Percentiles rank a stretch among this genome's conserved stretches.
phyloP scores from a whole-genome alignment of 2,113 vertebrate species.

The Prolemur simus region DNA sequence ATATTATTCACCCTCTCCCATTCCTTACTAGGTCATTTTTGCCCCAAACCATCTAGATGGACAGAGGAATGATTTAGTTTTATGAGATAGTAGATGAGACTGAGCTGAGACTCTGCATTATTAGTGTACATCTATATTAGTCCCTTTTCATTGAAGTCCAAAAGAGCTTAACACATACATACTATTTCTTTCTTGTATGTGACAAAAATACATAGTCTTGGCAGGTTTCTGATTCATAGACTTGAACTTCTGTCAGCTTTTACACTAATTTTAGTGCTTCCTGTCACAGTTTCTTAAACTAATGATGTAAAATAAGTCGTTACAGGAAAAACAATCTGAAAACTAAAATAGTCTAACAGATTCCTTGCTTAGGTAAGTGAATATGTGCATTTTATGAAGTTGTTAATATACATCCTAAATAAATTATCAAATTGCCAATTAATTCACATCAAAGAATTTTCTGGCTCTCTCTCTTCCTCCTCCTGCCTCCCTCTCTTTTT shows the following conservation, averaged over 20 bases:
- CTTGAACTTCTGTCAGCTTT: slow-evolving; percentile 26
- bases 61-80: background rate
- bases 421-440: background rate
- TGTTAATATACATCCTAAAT: background rate
- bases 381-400: background rate
- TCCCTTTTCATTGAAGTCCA: slow-evolving; percentile 10
- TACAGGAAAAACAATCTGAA: background rate
- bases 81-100: background rate
- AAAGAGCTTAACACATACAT: background rate
- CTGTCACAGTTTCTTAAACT: background rate
- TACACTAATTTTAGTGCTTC: slow-evolving; percentile 36
- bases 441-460: background rate
- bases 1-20: background rate
- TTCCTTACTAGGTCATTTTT: background rate
- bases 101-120: background rate
- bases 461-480: background rate
- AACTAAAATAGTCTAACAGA: background rate
- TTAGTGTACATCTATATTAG: background rate
- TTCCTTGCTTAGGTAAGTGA: background rate
- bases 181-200: background rate
- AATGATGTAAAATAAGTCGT: slow-evolving; percentile 22
- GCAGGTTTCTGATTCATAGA: slow-evolving; percentile 11
- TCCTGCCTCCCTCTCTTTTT: background rate
- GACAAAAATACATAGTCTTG: slow-evolving; percentile 51
- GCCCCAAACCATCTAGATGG: background rate